Percentiles rank a stretch among this genome's conserved stretches.
phyloP scores from a whole-genome alignment of 2,113 vertebrate genomes.

The Grus americana region DNA sequence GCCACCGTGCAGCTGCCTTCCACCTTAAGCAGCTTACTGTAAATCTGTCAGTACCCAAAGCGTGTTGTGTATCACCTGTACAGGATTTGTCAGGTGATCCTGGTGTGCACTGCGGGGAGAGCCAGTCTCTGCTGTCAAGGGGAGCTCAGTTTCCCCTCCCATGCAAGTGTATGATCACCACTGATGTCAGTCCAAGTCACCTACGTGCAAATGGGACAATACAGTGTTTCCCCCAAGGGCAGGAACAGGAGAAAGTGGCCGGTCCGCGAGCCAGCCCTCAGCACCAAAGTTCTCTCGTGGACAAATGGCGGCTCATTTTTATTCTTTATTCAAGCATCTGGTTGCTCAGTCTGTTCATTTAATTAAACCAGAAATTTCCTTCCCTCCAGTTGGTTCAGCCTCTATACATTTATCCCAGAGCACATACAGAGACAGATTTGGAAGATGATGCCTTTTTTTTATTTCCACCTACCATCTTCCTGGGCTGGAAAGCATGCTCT shows the following conservation, averaged over 20 bases:
- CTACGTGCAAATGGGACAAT: background rate
- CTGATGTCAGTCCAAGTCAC: background rate
- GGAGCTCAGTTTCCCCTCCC: background rate
- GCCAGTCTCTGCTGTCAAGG: accelerated
- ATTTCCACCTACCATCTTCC: background rate
- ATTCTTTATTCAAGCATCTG: background rate
- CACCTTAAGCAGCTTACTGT: slow-evolving; percentile 22
- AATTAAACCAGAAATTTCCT: slow-evolving; percentile 13
- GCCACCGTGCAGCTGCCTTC: background rate
- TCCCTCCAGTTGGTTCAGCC: background rate
- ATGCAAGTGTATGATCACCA: background rate
- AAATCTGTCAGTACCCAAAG: background rate
- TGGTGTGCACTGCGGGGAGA: background rate
- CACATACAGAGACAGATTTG: background rate
- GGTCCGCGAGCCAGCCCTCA: background rate
- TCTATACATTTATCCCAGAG: background rate
- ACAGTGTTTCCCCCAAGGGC: background rate
- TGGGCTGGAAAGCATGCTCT: background rate
- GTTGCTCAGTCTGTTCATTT: background rate
- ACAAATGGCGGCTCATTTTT: background rate
- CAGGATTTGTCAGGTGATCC: slow-evolving; percentile 7
- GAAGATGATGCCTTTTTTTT: background rate
- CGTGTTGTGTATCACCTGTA: background rate
- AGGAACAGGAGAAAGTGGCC: background rate
- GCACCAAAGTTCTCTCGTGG: background rate